phyloP scores from a whole-genome alignment of 2,113 vertebrate genomes.

The Scomber colias region DNA sequence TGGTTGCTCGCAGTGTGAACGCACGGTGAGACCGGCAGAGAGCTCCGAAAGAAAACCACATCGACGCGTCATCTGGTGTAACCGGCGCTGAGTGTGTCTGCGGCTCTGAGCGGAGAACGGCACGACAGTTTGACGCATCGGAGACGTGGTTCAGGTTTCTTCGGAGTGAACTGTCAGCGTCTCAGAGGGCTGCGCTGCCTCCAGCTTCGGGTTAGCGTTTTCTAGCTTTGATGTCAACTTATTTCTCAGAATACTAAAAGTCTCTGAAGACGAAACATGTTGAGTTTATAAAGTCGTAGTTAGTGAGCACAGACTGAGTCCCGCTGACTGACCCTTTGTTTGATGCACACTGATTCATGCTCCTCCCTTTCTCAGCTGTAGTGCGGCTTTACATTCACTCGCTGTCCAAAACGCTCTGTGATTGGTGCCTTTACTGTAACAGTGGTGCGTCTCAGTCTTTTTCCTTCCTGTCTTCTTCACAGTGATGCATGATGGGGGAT shows the following conservation, averaged over 20 bases:
- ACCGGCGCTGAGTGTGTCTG: no score
- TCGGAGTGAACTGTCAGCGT: background rate
- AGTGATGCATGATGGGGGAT: conserved; percentile 22
- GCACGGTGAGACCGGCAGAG: background rate
- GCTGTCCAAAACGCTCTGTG: conserved; percentile 36
- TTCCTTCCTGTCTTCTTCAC: conserved; percentile 17
- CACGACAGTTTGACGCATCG: no score
- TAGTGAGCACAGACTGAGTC: background rate
- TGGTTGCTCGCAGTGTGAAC: conserved; percentile 49
- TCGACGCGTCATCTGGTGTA: background rate
- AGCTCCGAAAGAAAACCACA: background rate
- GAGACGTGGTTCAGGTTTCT: background rate
- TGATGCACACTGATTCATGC: background rate
- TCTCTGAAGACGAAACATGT: background rate
- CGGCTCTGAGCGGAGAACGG: no score
- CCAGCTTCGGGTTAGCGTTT: conserved; percentile 17
- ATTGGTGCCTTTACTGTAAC: conserved; percentile 63
- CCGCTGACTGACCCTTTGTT: background rate
- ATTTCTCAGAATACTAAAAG: conserved; percentile 25
- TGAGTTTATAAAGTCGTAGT: background rate
- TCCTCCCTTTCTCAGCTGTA: background rate
- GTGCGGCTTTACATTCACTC: background rate
- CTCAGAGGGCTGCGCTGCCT: conserved; percentile 39
- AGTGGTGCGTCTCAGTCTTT: background rate
- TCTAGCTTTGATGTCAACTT: conserved; percentile 7